phyloP scores from a whole-genome alignment of 2,113 vertebrate genomes.

The Microtus richardsoni region DNA sequence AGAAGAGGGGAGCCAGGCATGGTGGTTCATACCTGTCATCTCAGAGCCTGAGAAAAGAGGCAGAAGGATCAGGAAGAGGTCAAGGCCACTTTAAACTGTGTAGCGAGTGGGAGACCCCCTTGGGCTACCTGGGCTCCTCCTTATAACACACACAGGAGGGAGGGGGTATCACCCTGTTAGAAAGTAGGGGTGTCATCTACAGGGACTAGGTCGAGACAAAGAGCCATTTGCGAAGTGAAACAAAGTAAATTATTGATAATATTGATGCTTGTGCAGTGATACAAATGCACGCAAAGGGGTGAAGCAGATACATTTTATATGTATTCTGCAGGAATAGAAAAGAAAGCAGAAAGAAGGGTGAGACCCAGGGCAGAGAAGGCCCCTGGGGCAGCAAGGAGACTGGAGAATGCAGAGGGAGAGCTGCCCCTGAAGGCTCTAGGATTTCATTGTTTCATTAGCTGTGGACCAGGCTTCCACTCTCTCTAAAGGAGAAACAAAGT shows the following conservation, averaged over 20 bases:
- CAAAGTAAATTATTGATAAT: not conserved
- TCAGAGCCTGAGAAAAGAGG: not conserved
- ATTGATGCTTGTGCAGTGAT: not conserved
- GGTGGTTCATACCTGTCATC: not conserved
- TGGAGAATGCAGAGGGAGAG: not conserved
- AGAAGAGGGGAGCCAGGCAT: not conserved
- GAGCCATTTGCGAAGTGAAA: not conserved
- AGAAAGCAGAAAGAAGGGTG: not conserved
- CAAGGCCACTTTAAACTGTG: not conserved
- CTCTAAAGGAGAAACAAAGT: not conserved
- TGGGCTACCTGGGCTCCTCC: not conserved
- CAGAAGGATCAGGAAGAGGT: not conserved
- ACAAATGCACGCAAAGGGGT: not conserved
- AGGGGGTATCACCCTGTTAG: not conserved
- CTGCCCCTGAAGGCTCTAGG: not conserved
- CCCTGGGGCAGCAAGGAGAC: not conserved
- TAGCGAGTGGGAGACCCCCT: not conserved
- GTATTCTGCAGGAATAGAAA: not conserved
- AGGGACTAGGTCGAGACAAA: too few relatives aligned
- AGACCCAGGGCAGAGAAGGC: not conserved
- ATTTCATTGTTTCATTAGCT: slow-evolving; percentile 26
- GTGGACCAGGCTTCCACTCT: not conserved
- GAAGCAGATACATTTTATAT: not conserved
- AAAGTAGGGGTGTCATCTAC: not conserved
- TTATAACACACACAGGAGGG: not conserved